Conservation (phyloP, 2,797 vertebrate species). For the Phaenicophaeus curvirostris region DNA sequence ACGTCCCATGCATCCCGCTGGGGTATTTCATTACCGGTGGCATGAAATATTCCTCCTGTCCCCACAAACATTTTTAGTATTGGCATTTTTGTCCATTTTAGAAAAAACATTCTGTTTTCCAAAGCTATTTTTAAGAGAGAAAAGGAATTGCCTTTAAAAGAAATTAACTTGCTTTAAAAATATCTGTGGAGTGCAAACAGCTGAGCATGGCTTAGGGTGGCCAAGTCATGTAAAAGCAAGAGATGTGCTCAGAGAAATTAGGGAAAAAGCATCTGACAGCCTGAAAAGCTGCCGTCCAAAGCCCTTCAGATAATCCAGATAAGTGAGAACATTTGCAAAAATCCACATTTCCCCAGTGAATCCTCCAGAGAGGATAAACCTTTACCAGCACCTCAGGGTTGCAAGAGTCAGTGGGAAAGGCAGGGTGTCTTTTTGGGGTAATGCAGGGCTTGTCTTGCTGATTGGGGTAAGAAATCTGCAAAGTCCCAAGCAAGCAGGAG, state of each 20-base stretch:
- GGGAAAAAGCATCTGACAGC: neutral
- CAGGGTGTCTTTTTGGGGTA: neutral
- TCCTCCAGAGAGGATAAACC: neutral
- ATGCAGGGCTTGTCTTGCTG: neutral
- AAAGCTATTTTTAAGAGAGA: slow-evolving; percentile 22
- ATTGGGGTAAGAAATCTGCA: neutral
- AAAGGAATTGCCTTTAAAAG: slow-evolving; percentile 7
- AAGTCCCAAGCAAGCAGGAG: neutral
- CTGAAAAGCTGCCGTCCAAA: neutral
- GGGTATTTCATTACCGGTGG: neutral
- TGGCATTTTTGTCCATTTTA: neutral
- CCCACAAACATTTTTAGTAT: neutral
- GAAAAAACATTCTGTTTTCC: neutral
- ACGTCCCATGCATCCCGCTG: rapidly evolving
- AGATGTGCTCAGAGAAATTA: neutral
- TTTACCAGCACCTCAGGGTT: neutral
- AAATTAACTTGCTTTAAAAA: slow-evolving; percentile 16
- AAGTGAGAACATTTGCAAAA: neutral
- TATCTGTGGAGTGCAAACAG: neutral
- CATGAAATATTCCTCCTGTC: neutral
- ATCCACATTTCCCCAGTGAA: neutral
- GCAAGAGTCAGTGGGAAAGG: neutral
- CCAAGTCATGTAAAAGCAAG: neutral
- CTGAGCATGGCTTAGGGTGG: neutral
- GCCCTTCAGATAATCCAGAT: neutral